A percentile compares a stretch with the other conserved stretches of the same genome.
These are phyloP conservation scores for Ptychochromis oligacanthus DNA, from an alignment of 2,113 vertebrate genomes.

Conservation along the genomic window DNA sequence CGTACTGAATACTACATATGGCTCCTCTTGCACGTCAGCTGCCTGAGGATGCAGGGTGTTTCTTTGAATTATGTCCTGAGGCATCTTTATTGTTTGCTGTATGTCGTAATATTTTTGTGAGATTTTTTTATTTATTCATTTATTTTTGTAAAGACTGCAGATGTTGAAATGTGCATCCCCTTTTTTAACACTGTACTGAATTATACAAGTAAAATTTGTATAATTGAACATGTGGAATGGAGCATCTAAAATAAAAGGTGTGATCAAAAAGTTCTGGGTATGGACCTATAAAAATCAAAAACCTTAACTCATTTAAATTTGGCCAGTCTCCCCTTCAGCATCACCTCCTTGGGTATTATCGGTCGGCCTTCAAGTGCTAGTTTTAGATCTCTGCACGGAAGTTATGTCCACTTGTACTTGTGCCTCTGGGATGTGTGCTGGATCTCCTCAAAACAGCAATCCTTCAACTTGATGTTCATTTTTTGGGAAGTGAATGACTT, in stretches of 20 bases:
- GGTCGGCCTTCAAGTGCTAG: neutral
- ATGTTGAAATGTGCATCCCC: neutral
- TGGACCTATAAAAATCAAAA: accelerated
- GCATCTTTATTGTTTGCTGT: neutral
- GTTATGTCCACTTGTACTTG: neutral
- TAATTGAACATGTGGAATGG: neutral
- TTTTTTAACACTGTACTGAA: neutral
- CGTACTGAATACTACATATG: neutral
- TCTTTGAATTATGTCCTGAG: neutral
- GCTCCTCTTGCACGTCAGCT: neutral
- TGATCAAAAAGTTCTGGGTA: neutral
- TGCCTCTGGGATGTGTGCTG: neutral
- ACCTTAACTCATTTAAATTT: neutral
- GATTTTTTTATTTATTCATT: neutral
- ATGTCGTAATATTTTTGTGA: neutral
- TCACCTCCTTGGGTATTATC: neutral
- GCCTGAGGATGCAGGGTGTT: neutral
- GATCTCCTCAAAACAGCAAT: neutral
- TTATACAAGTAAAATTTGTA: neutral
- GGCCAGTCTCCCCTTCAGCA: neutral
- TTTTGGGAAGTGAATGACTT: neutral
- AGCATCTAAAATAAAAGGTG: neutral
- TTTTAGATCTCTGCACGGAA: neutral
- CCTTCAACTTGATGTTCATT: neutral
- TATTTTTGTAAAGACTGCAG: neutral